phyloP scores from a whole-genome alignment of 2,888 invertebrate genomes.

The Caenorhabditis sp. region DNA sequence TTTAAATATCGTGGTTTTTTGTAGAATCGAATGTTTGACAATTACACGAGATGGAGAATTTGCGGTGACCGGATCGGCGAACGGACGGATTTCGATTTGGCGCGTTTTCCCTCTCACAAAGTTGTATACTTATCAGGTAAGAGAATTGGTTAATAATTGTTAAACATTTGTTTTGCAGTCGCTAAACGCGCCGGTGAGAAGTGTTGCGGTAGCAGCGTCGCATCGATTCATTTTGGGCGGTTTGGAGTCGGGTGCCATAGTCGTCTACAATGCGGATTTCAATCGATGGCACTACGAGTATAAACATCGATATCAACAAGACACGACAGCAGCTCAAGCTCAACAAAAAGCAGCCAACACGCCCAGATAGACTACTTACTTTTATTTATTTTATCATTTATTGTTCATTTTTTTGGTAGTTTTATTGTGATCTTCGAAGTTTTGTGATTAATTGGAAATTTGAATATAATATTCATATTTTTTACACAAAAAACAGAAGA shows the following conservation, averaged over 20 bases:
- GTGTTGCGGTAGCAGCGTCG: slow-evolving; percentile 94
- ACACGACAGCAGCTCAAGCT: neutral
- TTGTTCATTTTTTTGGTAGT: too few species aligned
- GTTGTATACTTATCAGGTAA: slow-evolving; percentile 95
- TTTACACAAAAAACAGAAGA: too few species aligned
- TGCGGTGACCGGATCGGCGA: slow-evolving; percentile 94
- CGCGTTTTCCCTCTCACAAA: slow-evolving; percentile 94
- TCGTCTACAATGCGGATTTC: slow-evolving; percentile 99
- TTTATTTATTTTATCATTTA: too few species aligned
- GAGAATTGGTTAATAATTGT: too few species aligned
- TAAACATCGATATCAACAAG: slow-evolving; percentile 57
- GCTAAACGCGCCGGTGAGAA: slow-evolving; percentile 72
- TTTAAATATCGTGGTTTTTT: too few species aligned
- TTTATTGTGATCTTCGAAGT: too few species aligned
- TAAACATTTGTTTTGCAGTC: slow-evolving; percentile 56
- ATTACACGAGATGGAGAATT: slow-evolving; percentile 84
- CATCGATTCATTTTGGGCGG: slow-evolving; percentile 97
- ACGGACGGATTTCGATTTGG: slow-evolving; percentile 97
- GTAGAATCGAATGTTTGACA: slow-evolving; percentile 47
- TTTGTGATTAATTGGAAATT: too few species aligned
- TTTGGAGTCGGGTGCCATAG: slow-evolving; percentile 93
- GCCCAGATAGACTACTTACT: neutral
- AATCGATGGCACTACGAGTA: slow-evolving; percentile 77
- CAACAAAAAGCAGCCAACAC: slow-evolving; percentile 3
- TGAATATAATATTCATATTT: too few species aligned